phyloP scores from a whole-genome alignment of 2,797 vertebrate species.

The Hylomyscus alleni region DNA sequence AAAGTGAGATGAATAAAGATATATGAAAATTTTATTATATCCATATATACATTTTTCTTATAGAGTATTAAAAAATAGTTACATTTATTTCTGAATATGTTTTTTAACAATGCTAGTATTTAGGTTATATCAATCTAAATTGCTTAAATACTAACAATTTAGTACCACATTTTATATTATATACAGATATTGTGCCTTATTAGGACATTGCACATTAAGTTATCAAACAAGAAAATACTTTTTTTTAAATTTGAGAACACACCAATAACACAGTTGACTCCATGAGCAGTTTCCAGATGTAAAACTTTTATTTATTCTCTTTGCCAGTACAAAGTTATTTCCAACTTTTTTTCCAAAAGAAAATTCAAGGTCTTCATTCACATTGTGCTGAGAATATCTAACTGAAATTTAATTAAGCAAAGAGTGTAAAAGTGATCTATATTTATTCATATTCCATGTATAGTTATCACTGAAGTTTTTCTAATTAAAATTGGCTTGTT shows the following conservation, averaged over 20 bases:
- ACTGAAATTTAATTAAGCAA: conserved; percentile 53
- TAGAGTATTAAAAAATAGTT: not conserved
- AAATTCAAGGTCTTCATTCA: conserved; percentile 34
- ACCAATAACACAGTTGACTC: not conserved
- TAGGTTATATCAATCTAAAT: not conserved
- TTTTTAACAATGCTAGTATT: conserved; percentile 35
- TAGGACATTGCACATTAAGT: not conserved
- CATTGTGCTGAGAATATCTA: not conserved
- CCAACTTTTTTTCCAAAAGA: not conserved
- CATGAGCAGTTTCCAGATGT: not conserved
- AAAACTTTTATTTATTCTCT: conserved; percentile 31
- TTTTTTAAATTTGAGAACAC: conserved; percentile 36
- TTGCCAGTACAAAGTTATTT: conserved; percentile 26
- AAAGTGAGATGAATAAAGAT: not conserved
- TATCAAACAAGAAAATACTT: conserved; percentile 45
- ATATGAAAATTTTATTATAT: conserved; percentile 25
- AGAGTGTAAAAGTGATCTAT: not conserved
- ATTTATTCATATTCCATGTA: conserved; percentile 27
- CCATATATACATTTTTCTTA: conserved; percentile 6
- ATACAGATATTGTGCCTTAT: not conserved
- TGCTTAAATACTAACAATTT: conserved; percentile 32
- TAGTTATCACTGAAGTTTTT: not conserved
- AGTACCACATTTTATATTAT: not conserved
- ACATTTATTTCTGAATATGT: not conserved
- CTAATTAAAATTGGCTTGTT: conserved; percentile 40